Evolutionary conservation across 2,113 vertebrate genomes (phyloP), one percentile per base, ranked within the genome.

Genomic region (Pachycephala philippinensis): DNA sequence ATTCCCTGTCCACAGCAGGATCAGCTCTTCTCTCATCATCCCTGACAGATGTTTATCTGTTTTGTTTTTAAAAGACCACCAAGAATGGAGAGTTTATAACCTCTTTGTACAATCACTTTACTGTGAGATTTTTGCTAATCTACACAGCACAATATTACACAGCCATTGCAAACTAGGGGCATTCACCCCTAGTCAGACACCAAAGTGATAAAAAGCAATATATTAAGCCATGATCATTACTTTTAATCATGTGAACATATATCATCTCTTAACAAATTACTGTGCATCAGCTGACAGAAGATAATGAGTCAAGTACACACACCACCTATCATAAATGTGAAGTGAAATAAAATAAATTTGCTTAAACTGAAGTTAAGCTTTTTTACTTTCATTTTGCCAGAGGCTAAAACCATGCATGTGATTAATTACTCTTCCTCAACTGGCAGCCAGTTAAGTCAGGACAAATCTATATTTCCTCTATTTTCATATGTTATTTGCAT

Each of bases 11-110:
- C 78, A 63, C 22, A 49, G 35, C 64, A 89, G 52, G 31, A 87
- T 82, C 81, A 76, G 28, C 22, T 91, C 44, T 15, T 64, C 37
- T 91, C 87, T 79, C 40, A 2, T 79, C 84, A 87, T 82, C 61
- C 44, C 75, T 90, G 49, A 68, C 82, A 96, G 87, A 95, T 95
- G 82, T 91, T 95, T 87, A 74, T 84, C 81, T 64, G 28, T 28
- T 9, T 22, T 52, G 5, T 64, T 89, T 78, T 60, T 60, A 44
- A 84, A 87, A 84, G 90, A 89, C 92, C 84, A 96, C 90, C 90
- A 91, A 79, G 81, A 95, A 68, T 13, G 63, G 11, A 68, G 70
- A 82, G 42, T 82, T 94, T 91, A 65, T 82, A 84, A 87, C 30
- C 37, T 76, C 61, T 66, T 89, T 56, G 75, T 24, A 87, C 30